phyloP scores from a whole-genome alignment of 2,888 invertebrate genomes.

The Polyploca ridens region DNA sequence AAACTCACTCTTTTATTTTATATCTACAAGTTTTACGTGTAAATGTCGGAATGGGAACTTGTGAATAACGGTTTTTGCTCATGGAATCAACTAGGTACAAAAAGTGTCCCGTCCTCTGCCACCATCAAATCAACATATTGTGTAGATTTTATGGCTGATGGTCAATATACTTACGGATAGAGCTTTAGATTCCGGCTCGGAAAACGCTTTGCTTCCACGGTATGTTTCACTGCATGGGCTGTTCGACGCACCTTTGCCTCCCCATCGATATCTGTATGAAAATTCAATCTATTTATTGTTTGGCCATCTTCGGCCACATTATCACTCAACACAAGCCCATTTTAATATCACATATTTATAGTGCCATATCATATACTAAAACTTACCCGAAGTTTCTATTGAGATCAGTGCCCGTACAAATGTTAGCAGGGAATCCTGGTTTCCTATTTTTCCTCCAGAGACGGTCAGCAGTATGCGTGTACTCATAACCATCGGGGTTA shows the following conservation, averaged over 20 bases:
- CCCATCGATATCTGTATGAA: conserved; percentile 89
- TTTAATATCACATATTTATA: too few relatives aligned
- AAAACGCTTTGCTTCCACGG: conserved; percentile 91
- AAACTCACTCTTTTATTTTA: too few relatives aligned
- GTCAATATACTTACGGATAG: conserved; percentile 64
- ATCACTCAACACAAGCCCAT: too few relatives aligned
- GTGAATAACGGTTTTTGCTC: too few relatives aligned
- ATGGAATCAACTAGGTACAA: too few relatives aligned
- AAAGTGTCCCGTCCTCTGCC: too few relatives aligned
- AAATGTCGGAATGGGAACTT: too few relatives aligned
- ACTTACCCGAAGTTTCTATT: conserved; percentile 93
- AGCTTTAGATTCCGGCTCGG: conserved; percentile 94
- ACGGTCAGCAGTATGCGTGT: conserved; percentile 90
- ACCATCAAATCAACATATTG: too few relatives aligned
- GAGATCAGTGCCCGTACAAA: conserved; percentile 91
- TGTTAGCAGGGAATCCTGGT: conserved; percentile 73
- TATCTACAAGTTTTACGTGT: too few relatives aligned
- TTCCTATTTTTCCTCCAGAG: conserved; percentile 93
- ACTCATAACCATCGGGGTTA: conserved; percentile 96
- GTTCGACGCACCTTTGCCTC: conserved; percentile 92
- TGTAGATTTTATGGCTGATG: neutral
- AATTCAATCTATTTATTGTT: conserved; percentile 7
- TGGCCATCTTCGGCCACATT: too few relatives aligned
- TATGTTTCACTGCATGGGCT: conserved; percentile 94
- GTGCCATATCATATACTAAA: neutral